Evolutionary conservation across 2,113 vertebrate genomes (phyloP), one percentile per base, ranked within the genome.

Genomic region (Prochilodus magdalenae): DNA sequence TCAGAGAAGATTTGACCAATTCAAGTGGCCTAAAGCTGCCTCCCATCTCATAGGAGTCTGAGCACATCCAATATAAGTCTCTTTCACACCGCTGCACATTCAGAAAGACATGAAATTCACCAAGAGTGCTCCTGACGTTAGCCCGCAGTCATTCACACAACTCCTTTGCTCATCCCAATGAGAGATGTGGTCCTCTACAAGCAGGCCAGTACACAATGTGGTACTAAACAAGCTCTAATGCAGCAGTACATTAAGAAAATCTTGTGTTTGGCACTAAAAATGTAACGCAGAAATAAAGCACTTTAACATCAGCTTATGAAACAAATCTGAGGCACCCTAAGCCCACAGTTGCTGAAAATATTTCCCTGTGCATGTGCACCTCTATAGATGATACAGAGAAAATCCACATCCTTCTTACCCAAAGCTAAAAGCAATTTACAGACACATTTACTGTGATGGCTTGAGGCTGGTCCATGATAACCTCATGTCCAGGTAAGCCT

Each of bases 61-160:
- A 44, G 66, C 40, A 14, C 36, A 47, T 65, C 65, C 27, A 30
- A 60, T 70, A 44, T 62, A 72, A 83, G 55, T 22, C n/a, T 55
- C 15, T 72, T 53, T 36, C 57, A 63, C 29, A 70, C 30, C 30
- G 62, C 57, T 77, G 74, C 60, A 36, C 74, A 47, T 20, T 83
- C 14, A 70, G 36, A 83, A 77, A 77, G 66, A 30, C 24, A n/a
- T 51, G 74, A 69, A 62, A 44, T 44, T 10, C 40, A 44, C 40
- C 11, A 82, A 62, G 24, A 22, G 73, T 26, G 74, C 67, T 75
- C 53, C 51, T 49, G 51, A 73, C 36, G 47, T 44, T 75, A 70
- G 73, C 73, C 71, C 27, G 53, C 55, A 63, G 74, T 69, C 74
- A 40, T 83, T 83, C 74, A 77, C 55, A 62, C 47, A 69, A 60